These are phyloP conservation scores for Leuciscus idus DNA, from an alignment of 2,113 vertebrate species.

Conservation along the genomic window DNA sequence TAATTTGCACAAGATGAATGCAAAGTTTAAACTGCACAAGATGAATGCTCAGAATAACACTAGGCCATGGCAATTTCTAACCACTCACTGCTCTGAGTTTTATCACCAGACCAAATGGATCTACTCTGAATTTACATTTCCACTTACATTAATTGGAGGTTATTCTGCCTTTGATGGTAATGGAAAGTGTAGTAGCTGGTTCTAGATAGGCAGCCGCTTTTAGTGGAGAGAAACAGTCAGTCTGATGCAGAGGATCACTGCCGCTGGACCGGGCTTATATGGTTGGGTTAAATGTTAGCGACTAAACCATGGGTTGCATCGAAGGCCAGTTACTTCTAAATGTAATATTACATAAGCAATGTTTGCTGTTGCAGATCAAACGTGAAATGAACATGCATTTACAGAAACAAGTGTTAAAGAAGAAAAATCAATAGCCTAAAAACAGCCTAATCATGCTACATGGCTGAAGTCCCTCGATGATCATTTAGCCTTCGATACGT, in stretches of 20 bases:
- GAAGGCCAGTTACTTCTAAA: background rate
- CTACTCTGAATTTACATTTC: constrained; percentile 36
- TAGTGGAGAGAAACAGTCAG: constrained; percentile 4
- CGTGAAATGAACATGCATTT: constrained; percentile 45
- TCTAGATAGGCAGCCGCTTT: constrained; percentile 4
- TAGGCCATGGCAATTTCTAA: constrained; percentile 25
- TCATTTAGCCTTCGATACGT: constrained; percentile 60
- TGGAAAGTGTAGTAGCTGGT: constrained; percentile 25
- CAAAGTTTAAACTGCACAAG: constrained; percentile 6
- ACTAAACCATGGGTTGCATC: background rate
- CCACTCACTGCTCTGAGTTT: constrained; percentile 34
- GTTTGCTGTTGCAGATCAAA: background rate
- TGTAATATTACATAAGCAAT: background rate
- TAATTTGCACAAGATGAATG: constrained; percentile 40
- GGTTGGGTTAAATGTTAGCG: constrained; percentile 1
- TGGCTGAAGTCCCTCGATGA: constrained; percentile 59
- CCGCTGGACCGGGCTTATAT: background rate
- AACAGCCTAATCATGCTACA: constrained; percentile 58
- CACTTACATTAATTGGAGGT: constrained; percentile 34
- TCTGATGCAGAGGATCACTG: background rate
- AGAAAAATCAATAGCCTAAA: constrained; percentile 60
- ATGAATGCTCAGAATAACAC: constrained; percentile 18
- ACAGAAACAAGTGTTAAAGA: constrained; percentile 56
- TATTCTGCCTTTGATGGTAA: constrained; percentile 25
- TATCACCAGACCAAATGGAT: constrained; percentile 36